Percentiles rank a stretch among this genome's conserved stretches.
Evolutionary conservation across 2,888 invertebrate genomes (phyloP).

Genomic region (Nomada ruficornis): DNA sequence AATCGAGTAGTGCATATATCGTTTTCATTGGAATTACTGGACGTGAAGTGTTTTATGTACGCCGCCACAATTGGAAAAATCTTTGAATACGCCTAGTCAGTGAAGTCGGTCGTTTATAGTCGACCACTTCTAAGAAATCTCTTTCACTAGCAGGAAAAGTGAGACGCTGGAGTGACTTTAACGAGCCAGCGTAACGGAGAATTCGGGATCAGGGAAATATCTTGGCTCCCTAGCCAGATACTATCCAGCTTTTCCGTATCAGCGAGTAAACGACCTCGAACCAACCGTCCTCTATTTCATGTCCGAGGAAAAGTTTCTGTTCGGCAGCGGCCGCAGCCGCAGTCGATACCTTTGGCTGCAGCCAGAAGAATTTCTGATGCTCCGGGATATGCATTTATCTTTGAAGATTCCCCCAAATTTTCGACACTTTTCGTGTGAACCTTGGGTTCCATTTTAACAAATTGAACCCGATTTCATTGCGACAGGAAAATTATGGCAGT

Average conservation of each 20-base stretch:
- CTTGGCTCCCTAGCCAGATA: slow-evolving; percentile 77
- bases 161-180: slow-evolving; percentile 59
- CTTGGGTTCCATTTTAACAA: neutral
- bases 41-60: slow-evolving; percentile 27
- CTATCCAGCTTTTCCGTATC: slow-evolving; percentile 81
- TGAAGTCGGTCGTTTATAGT: slow-evolving; percentile 50
- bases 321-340: slow-evolving; percentile 40
- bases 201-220: slow-evolving; percentile 69
- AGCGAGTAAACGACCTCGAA: slow-evolving; percentile 80
- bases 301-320: slow-evolving; percentile 77
- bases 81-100: slow-evolving; percentile 46
- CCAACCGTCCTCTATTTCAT: slow-evolving; percentile 75
- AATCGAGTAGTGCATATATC: neutral
- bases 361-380: slow-evolving; percentile 34
- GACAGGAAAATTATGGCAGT: no score
- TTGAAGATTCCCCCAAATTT: slow-evolving; percentile 12
- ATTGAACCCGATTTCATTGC: neutral
- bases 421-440: neutral
- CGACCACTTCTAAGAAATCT: slow-evolving; percentile 57
- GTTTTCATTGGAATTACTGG: neutral
- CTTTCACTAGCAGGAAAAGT: slow-evolving; percentile 38
- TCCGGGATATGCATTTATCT: slow-evolving; percentile 23
- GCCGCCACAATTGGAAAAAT: slow-evolving; percentile 22
- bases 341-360: slow-evolving; percentile 56
- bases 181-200: slow-evolving; percentile 53